Base-by-base conservation (phyloP, 2,113 vertebrate genomes). In the Malurus cyaneus region DNA sequence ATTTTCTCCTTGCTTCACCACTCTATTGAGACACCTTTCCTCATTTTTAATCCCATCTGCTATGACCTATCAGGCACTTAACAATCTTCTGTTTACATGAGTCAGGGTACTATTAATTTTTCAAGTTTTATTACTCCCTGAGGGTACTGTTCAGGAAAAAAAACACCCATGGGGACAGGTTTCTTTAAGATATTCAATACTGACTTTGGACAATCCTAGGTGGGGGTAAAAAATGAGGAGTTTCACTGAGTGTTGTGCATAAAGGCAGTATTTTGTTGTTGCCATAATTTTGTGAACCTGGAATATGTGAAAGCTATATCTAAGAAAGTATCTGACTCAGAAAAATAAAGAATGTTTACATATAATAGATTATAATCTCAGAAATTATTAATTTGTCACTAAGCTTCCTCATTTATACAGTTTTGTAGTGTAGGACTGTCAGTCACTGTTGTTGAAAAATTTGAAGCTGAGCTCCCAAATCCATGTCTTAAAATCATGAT, bases 131-230 rank as follows among this genome's bases (percentile, higher is more conserved):
- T 74, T 34, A 66, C 34, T 61, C 39, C 7, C 39, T 80, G 36
- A 41, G 6, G 18, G 13, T 71, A 56, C 13, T 20, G 41, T 46
- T 83, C 44, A 65, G n/a, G 20, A 72, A 79, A 62, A 87, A 49
- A 0, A 39, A 39, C 10, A 39, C 39, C 0, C 11, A 18, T 7
- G 5, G 64, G 17, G 13, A 54, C 15, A 47, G 6, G 13, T 60
- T 42, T 41, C 52, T 71, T 74, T 66, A 71, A 56, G 21, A 61
- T n/a, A 64, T 47, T 69, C 34, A 84, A 54, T 46, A 44, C 16
- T 62, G 34, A 56, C 15, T 89, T 64, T 62, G 41, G 39, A 87
- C 84, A 83, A 62, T 39, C 24, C 17, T 66, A 70, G 18, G 14
- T 23, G 7, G 4, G 6, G 4, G 2, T 25, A 65, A 82, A 85